Evolutionary conservation across 2,888 invertebrate species (phyloP).

Genomic region (Cryptocephalus primarius): DNA sequence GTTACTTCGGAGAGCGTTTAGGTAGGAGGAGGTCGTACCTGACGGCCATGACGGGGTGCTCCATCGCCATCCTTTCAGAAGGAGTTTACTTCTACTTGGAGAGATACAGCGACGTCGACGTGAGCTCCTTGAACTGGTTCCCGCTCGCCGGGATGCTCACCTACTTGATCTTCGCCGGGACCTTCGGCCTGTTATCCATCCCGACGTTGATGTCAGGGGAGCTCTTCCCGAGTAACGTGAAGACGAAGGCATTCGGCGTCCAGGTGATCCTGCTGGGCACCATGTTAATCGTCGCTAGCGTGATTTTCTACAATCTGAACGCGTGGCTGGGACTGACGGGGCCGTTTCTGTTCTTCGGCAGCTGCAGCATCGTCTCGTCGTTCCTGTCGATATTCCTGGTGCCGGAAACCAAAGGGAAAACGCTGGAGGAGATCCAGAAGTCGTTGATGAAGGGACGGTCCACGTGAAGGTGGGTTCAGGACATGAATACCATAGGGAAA

Average conservation of each 20-base stretch:
- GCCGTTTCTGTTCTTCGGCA: slow-evolving; percentile 6
- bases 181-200: slow-evolving; percentile 20
- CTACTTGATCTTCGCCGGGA: slow-evolving; percentile 16
- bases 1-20: slow-evolving; percentile 16
- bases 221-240: slow-evolving; percentile 25
- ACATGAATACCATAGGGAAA: no score
- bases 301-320: slow-evolving; percentile 24
- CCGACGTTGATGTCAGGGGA: slow-evolving; percentile 25
- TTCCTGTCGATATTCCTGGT: slow-evolving; percentile 2
- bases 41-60: slow-evolving; percentile 16
- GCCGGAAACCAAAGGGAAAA: slow-evolving; percentile 4
- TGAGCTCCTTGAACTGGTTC: slow-evolving; percentile 18
- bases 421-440: slow-evolving; percentile 4
- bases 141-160: slow-evolving; percentile 22
- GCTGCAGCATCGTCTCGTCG: slow-evolving; percentile 1
- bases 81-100: slow-evolving; percentile 18
- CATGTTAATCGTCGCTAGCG: slow-evolving; percentile 11
- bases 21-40: slow-evolving; percentile 19
- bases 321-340: slow-evolving; percentile 21
- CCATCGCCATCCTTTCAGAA: slow-evolving; percentile 13
- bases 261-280: slow-evolving; percentile 19
- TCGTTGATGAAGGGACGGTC: neutral
- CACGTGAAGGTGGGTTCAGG: no score
- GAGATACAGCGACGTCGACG: slow-evolving; percentile 13
- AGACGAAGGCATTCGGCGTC: slow-evolving; percentile 19